A percentile compares a stretch with the other conserved stretches of the same genome.
phyloP scores from a whole-genome alignment of 2,797 vertebrate genomes.

The Danionella dracula region DNA sequence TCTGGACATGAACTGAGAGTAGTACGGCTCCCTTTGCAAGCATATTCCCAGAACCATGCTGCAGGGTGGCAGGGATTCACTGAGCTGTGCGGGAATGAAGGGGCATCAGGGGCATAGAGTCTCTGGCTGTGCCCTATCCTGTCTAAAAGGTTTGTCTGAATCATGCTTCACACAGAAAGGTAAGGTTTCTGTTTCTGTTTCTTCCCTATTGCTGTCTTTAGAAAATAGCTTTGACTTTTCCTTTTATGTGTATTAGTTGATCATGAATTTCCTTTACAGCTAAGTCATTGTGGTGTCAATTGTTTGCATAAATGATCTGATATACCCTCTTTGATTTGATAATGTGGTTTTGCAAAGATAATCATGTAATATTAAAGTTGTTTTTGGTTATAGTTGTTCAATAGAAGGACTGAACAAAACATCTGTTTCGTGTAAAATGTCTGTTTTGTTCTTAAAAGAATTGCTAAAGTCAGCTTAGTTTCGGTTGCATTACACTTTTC shows the following conservation, averaged over 20 bases:
- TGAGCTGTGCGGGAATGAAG: constrained; percentile 69
- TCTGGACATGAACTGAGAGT: constrained; percentile 3
- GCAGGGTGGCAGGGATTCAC: constrained; percentile 42
- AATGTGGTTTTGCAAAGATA: too few relatives aligned
- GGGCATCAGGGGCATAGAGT: constrained; percentile 70
- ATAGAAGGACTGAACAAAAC: too few relatives aligned
- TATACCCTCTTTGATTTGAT: too few relatives aligned
- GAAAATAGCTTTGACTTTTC: constrained; percentile 19
- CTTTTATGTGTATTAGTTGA: too few relatives aligned
- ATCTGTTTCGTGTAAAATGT: too few relatives aligned
- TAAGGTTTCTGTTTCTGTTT: constrained; percentile 54
- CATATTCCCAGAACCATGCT: constrained; percentile 41
- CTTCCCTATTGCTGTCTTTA: not conserved
- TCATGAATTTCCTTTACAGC: too few relatives aligned
- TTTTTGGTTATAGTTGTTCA: too few relatives aligned
- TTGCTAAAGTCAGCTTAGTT: not conserved
- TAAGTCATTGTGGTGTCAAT: too few relatives aligned
- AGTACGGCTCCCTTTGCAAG: constrained; percentile 12
- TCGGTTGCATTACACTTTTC: not conserved
- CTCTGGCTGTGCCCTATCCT: constrained; percentile 81
- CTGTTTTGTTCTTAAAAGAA: not conserved
- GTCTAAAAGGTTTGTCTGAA: constrained; percentile 84
- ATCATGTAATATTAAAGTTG: too few relatives aligned
- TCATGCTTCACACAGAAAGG: constrained; percentile 79
- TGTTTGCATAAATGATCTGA: too few relatives aligned